Percentiles rank a stretch among this genome's conserved stretches.
Conservation (phyloP, 2,113 vertebrate species). For the western clawed frog (Xenopus tropicalis) region DNA sequence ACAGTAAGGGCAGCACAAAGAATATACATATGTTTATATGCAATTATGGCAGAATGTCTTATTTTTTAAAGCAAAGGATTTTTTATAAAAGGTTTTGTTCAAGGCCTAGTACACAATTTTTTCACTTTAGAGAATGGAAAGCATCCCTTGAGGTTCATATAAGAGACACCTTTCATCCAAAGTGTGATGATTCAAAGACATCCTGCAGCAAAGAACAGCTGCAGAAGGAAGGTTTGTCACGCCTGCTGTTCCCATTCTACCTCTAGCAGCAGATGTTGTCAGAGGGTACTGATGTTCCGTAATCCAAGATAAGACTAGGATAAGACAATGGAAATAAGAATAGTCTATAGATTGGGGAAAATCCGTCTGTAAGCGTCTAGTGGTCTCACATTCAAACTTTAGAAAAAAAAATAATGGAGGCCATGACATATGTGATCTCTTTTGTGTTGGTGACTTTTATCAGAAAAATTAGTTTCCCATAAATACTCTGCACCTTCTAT, state of each 20-base stretch:
- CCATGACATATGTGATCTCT: background rate
- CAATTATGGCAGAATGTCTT: too few species aligned
- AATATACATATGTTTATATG: too few species aligned
- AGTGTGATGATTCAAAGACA: background rate
- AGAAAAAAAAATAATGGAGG: background rate
- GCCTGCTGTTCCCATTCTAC: slow-evolving; percentile 18
- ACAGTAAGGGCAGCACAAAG: too few species aligned
- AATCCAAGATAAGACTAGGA: slow-evolving; percentile 5
- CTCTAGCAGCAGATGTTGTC: slow-evolving; percentile 36
- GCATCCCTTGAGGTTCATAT: background rate
- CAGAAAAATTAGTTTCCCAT: too few species aligned
- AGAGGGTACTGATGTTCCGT: slow-evolving; percentile 14
- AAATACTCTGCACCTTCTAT: too few species aligned
- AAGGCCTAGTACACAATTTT: too few species aligned
- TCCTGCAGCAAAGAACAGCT: slow-evolving; percentile 29
- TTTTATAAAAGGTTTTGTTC: too few species aligned
- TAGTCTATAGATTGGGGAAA: background rate
- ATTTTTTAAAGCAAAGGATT: too few species aligned
- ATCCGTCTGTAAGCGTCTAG: background rate
- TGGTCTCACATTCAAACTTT: too few species aligned
- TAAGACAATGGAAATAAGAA: slow-evolving; percentile 15
- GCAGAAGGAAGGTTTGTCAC: slow-evolving; percentile 7
- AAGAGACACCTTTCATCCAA: background rate
- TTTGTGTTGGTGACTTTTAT: background rate
- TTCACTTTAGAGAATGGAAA: background rate